Conservation (phyloP, 2,797 vertebrate genomes). For the Sebastes taczanowskii region DNA sequence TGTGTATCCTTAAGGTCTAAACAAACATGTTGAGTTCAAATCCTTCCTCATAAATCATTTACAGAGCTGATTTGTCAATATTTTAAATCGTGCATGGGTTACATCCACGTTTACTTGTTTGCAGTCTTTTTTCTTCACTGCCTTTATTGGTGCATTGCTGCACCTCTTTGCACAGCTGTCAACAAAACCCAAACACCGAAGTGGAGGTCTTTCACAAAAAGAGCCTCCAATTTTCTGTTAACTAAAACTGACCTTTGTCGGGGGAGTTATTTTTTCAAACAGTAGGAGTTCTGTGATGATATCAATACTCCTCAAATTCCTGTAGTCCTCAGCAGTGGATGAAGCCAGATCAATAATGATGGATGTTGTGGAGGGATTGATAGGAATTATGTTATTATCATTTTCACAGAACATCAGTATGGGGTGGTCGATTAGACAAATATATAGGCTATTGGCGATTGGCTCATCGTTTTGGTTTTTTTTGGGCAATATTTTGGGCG, state of each 20-base stretch:
- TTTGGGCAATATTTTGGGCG: no score
- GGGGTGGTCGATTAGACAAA: no score
- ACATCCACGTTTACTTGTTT: background rate
- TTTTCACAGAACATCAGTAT: background rate
- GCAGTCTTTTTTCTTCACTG: background rate
- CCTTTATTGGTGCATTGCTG: background rate
- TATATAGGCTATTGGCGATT: no score
- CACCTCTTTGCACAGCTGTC: background rate
- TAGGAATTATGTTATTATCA: background rate
- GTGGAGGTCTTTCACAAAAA: background rate
- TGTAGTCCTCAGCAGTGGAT: background rate
- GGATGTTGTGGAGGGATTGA: background rate
- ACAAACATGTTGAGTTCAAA: background rate
- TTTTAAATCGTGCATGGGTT: background rate
- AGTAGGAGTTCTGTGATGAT: background rate
- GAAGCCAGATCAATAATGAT: background rate
- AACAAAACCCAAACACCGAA: background rate
- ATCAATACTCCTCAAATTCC: background rate
- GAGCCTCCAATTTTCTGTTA: background rate
- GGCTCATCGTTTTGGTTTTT: no score
- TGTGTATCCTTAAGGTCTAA: background rate
- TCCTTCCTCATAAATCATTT: background rate
- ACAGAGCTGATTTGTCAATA: background rate
- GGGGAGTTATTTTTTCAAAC: background rate
- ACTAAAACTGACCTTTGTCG: background rate